Evolutionary conservation across 2,888 invertebrate species (phyloP).

Genomic region (Neelides folsomi): DNA sequence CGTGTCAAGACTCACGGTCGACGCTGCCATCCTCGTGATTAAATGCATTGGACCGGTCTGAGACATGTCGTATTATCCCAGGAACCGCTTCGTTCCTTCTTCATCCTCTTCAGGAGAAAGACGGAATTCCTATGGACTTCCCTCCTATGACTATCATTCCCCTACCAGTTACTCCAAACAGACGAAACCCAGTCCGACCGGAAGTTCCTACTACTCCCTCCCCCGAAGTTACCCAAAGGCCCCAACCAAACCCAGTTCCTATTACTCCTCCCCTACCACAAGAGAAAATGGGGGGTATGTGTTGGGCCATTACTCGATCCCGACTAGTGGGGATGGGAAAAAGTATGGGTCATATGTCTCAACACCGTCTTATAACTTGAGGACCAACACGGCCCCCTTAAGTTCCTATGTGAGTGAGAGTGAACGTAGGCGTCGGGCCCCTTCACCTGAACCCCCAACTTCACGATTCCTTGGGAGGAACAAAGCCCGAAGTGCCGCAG

Average conservation of each 20-base stretch:
- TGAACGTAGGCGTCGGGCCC: neutral
- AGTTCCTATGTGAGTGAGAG: conserved; percentile 1
- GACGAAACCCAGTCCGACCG: too few relatives aligned
- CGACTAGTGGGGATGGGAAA: conserved; percentile 1
- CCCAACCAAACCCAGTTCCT: conserved; percentile 1
- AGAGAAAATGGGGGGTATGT: conserved; percentile 17
- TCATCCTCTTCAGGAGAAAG: conserved; percentile 10
- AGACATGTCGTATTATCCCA: conserved; percentile 14
- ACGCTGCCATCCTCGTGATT: conserved; percentile 22
- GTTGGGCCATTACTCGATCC: conserved; percentile 18
- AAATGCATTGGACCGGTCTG: conserved; percentile 29
- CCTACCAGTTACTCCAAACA: too few relatives aligned
- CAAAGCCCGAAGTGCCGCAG: neutral
- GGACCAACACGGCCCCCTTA: neutral
- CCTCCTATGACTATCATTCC: too few relatives aligned
- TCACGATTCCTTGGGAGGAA: too few relatives aligned
- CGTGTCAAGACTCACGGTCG: conserved; percentile 15
- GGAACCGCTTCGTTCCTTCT: conserved; percentile 6
- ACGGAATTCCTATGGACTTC: conserved; percentile 4
- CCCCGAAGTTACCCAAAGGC: too few relatives aligned
- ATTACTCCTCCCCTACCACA: conserved; percentile 6
- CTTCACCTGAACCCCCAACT: conserved; percentile 1
- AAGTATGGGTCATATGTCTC: neutral
- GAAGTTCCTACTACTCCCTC: too few relatives aligned
- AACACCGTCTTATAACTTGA: neutral